Percentiles rank a stretch among this genome's conserved stretches.
Evolutionary conservation across 2,888 invertebrate species (phyloP).

Genomic region (Luperina testacea): DNA sequence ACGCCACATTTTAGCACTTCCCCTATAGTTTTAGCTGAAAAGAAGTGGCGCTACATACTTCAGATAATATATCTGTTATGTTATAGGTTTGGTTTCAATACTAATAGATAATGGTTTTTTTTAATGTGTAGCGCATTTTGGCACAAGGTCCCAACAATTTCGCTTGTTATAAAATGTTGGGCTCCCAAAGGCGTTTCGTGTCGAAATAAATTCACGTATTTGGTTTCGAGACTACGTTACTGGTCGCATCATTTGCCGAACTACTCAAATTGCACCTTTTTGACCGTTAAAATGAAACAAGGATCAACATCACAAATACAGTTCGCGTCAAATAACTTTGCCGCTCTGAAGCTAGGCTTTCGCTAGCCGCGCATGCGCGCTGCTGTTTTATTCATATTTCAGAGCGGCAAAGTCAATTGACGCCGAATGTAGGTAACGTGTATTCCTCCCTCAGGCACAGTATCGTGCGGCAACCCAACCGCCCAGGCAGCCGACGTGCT

Average conservation of each 20-base stretch:
- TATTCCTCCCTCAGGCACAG: slow-evolving; percentile 86
- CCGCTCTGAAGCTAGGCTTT: too few species aligned
- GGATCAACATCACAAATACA: background rate
- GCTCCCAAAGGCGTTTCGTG: background rate
- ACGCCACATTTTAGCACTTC: background rate
- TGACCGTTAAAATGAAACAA: background rate
- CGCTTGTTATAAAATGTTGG: background rate
- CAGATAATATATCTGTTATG: background rate
- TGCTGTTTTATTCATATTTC: too few species aligned
- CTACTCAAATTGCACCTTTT: background rate
- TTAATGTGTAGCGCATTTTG: background rate
- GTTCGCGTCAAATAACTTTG: too few species aligned
- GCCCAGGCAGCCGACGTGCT: slow-evolving; percentile 97
- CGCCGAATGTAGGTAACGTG: background rate
- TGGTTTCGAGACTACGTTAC: background rate
- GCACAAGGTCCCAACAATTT: background rate
- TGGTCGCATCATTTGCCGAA: background rate
- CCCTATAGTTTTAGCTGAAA: background rate
- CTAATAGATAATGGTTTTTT: background rate
- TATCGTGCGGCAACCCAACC: slow-evolving; percentile 95
- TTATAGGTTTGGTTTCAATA: background rate
- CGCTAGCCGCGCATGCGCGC: too few species aligned
- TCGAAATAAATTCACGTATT: background rate
- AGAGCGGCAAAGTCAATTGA: too few species aligned
- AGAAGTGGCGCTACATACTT: background rate